These are phyloP conservation scores for Rhopalosiphum maidis DNA, from an alignment of 1,140 invertebrate species.

Conservation along the genomic window DNA sequence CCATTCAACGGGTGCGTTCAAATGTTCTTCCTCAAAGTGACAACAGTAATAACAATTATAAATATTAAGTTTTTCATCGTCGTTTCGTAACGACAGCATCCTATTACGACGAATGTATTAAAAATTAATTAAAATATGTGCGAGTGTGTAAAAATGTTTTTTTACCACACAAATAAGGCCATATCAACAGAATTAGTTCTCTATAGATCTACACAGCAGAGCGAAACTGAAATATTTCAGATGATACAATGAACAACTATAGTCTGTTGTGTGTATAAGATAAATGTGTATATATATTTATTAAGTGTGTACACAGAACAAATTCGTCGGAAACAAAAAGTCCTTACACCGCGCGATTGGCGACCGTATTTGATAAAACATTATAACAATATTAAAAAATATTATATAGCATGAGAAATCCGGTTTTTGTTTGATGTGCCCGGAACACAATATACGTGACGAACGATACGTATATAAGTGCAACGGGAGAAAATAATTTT, in stretches of 20 bases:
- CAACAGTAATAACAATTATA: not conserved
- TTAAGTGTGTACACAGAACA: not conserved
- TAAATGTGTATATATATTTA: not conserved
- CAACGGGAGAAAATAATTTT: not conserved
- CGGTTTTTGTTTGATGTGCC: conserved; percentile 22
- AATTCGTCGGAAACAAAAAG: conserved; percentile 18
- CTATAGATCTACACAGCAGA: not conserved
- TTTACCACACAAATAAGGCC: not conserved
- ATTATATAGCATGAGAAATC: not conserved
- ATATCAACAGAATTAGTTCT: not conserved
- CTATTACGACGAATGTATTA: not conserved
- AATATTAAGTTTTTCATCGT: not conserved
- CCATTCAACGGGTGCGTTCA: not conserved
- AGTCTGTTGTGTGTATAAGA: not conserved
- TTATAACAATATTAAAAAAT: not conserved
- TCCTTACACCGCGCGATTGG: not conserved
- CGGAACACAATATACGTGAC: not conserved
- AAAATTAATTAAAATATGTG: not conserved
- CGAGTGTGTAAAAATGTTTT: not conserved
- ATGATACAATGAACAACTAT: not conserved
- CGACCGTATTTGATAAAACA: not conserved
- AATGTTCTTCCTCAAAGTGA: not conserved
- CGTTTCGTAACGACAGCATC: not conserved
- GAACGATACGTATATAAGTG: no score
- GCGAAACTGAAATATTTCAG: not conserved